Base-by-base conservation (phyloP, 2,113 vertebrate genomes). In the Dasyprocta punctata region DNA sequence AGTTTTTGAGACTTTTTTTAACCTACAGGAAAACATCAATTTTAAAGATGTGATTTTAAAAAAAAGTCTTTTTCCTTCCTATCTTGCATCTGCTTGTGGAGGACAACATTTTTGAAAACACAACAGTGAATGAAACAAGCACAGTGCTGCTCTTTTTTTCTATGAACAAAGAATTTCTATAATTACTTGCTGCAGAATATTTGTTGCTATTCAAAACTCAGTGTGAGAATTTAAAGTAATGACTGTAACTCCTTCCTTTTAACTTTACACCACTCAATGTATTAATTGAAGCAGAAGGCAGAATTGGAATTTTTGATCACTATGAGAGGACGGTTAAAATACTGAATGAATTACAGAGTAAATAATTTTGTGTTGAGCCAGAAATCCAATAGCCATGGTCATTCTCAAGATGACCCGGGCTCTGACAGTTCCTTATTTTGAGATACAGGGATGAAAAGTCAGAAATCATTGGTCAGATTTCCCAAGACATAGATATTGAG, bases 131-230 rank as follows among this genome's bases (percentile, higher is more conserved):
- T 20, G n/a, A 54, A 92, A 88, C 3, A 36, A 61, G 9, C 56
- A 52, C 91, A 84, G 77, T 49, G 60, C 75, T 49, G 44, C 77
- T 96, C 86, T n/a, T 33, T 73, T 44, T 56, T 56, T 5, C 33
- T 49, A 1, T n/a, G 44, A 38, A 33, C 0, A 61, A 8, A 92
- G 7, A 85, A 30, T 47, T 84, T 2, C 30, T 54, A 16, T 75
- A 89, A 65, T 93, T 22, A 30, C 16, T 80, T 94, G 30, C 28
- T 49, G 20, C 10, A 69, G 44, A 75, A 9, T 71, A 92, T 94
- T 75, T 94, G 20, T 86, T 89, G 16, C 22, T 90, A 82, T 28
- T 11, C 20, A 93, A 71, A 95, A 92, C 14, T 77, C 61, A 87
- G 9, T 78, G 52, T 83, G n/a, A 38, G 83, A 89, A 36, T 0